Conservation (phyloP, 2,888 invertebrate genomes). For the Macroteleia sp. region DNA sequence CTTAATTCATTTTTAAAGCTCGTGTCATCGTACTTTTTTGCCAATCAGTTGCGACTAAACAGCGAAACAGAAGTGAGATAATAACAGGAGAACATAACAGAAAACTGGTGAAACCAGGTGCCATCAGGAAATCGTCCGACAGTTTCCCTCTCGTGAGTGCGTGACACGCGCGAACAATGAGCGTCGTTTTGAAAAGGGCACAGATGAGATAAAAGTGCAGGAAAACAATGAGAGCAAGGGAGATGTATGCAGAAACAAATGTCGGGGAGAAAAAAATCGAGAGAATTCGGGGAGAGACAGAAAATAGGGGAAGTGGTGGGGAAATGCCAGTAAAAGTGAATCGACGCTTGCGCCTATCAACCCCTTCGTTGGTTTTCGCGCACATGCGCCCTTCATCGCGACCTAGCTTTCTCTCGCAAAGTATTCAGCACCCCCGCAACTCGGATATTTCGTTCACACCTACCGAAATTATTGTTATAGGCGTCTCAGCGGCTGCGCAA, state of each 20-base stretch:
- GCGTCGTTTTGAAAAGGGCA: conserved; percentile 66
- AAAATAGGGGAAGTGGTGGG: too few species aligned
- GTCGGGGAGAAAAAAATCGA: conserved; percentile 14
- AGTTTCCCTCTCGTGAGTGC: conserved; percentile 76
- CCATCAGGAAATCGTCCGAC: conserved; percentile 78
- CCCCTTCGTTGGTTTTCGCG: conserved; percentile 34
- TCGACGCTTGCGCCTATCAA: conserved; percentile 77
- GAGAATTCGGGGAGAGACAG: too few species aligned
- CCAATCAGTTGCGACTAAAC: too few species aligned
- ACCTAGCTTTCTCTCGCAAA: conserved; percentile 42
- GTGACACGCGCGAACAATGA: conserved; percentile 81
- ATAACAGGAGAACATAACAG: conserved; percentile 66
- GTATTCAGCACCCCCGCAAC: conserved; percentile 61
- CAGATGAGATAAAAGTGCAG: conserved; percentile 40
- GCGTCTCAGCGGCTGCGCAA: conserved; percentile 77
- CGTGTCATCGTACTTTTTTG: too few species aligned
- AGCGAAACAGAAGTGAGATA: too few species aligned
- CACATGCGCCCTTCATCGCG: conserved; percentile 56
- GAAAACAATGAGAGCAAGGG: conserved; percentile 30
- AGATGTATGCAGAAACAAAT: conserved; percentile 22
- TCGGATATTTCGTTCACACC: conserved; percentile 79
- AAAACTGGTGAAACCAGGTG: conserved; percentile 76
- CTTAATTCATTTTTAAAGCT: too few species aligned
- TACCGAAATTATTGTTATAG: conserved; percentile 79
- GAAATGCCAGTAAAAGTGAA: conserved; percentile 73